These are phyloP conservation scores for Amphilophus citrinellus DNA, from an alignment of 2,113 vertebrate species.

Conservation along the genomic window DNA sequence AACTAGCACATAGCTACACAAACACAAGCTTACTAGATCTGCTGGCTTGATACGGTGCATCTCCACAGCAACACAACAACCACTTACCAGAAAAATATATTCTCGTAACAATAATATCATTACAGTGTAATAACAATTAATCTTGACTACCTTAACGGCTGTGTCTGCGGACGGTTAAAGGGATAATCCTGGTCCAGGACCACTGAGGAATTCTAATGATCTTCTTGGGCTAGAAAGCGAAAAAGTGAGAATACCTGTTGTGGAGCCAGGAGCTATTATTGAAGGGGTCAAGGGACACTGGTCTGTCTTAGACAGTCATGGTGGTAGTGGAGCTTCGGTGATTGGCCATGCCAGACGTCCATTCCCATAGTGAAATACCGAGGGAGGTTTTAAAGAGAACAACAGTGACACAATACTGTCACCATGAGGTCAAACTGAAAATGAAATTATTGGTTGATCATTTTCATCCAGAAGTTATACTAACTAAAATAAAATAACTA, in stretches of 20 bases:
- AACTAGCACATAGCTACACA: slow-evolving; percentile 2
- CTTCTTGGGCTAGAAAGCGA: background rate
- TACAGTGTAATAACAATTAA: background rate
- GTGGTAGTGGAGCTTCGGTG: too few relatives aligned
- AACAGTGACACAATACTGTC: slow-evolving; percentile 9
- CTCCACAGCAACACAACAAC: background rate
- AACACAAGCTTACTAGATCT: background rate
- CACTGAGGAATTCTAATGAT: background rate
- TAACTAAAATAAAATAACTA: background rate
- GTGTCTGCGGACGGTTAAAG: background rate
- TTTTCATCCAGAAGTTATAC: background rate
- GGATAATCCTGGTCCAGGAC: background rate
- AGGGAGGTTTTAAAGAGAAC: slow-evolving; percentile 3
- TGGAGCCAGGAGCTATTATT: background rate
- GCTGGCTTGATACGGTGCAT: background rate
- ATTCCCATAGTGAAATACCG: background rate
- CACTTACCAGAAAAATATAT: background rate
- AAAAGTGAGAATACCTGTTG: background rate
- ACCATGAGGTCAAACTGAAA: background rate
- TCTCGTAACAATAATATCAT: background rate
- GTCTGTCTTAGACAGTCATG: too few relatives aligned
- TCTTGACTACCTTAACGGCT: background rate
- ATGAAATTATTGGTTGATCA: background rate
- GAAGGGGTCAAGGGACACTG: too few relatives aligned
- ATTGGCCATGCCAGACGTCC: background rate